Evolutionary conservation across 2,113 vertebrate genomes (phyloP), one percentile per base, ranked within the genome.

Genomic region (Pedetes capensis): DNA sequence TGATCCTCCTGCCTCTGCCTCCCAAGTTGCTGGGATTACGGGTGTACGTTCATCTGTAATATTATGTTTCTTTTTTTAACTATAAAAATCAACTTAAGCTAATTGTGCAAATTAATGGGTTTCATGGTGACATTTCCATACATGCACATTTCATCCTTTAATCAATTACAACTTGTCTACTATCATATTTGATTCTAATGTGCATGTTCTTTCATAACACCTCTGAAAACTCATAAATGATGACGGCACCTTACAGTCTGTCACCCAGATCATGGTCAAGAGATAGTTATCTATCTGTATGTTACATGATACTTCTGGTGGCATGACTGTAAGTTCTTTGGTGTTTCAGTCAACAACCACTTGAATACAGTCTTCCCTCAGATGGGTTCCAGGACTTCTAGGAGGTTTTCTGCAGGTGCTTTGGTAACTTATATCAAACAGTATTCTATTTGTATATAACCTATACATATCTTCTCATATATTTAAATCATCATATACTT

Each of bases 211-310:
- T 78, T 57, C 16, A 25, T 32, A 64, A 74, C 17, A 89, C n/a
- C 63, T 78, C 32, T 78, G 57, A 37, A 87, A 83, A 93, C 44
- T 78, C 93, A 91, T 39, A 78, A 95, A 16, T n/a, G 9, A 92
- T 69, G 84, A 53, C 32, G 84, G 61, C 32, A 83, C 81, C 49
- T 87, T 83, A 87, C 4, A 81, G 63, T 57, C n/a, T 69, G 37
- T 81, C 25, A 63, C 63, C 32, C 57, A 94, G 42, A 9, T 88
- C 32, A 34, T 32, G 68, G 49, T 87, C 53, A 68, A 92, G 32
- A 92, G 16, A 86, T 1, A 87, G 20, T 20, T 27, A 11, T 57
- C 37, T 64, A 42, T 9, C 47, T 75, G 51, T 23, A 51, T 14
- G 69, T 47, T 74, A 25, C 17, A 47, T 75, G 66, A 64, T 74